Percentiles rank a stretch among this genome's conserved stretches.
Evolutionary conservation across 2,888 invertebrate genomes (phyloP).

Genomic region (Rotaria macrura): DNA sequence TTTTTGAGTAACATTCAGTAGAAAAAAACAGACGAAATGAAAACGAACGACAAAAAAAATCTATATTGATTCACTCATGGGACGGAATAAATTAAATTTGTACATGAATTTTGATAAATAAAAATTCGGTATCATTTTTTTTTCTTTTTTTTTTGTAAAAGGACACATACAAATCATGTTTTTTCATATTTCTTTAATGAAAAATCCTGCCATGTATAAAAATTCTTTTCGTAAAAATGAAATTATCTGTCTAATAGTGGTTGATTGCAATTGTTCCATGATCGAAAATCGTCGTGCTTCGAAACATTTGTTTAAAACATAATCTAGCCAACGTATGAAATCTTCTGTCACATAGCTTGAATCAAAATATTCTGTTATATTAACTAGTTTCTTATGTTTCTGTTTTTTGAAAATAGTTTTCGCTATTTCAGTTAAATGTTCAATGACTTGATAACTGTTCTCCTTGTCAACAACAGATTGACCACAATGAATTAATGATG

Average conservation of each 20-base stretch:
- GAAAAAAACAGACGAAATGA: no score
- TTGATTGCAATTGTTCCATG: not conserved
- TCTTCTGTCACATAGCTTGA: not conserved
- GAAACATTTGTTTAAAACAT: not conserved
- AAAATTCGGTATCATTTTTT: no score
- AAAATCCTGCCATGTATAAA: not conserved
- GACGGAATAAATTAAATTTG: no score
- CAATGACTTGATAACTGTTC: not conserved
- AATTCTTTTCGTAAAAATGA: not conserved
- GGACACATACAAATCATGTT: no score
- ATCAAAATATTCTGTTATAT: no score
- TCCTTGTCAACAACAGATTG: not conserved
- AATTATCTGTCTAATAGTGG: not conserved
- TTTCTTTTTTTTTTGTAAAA: no score
- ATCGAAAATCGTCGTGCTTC: not conserved
- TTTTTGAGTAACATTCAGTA: no score
- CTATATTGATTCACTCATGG: no score
- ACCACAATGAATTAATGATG: not conserved
- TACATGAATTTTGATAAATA: no score
- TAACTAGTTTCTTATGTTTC: not conserved
- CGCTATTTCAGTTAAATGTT: not conserved
- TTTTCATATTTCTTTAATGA: not conserved
- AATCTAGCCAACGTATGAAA: not conserved
- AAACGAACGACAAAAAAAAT: no score
- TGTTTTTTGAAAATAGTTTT: not conserved